These are phyloP conservation scores for Pollicipes pollicipes DNA, from an alignment of 1,140 invertebrate species.

Conservation along the genomic window DNA sequence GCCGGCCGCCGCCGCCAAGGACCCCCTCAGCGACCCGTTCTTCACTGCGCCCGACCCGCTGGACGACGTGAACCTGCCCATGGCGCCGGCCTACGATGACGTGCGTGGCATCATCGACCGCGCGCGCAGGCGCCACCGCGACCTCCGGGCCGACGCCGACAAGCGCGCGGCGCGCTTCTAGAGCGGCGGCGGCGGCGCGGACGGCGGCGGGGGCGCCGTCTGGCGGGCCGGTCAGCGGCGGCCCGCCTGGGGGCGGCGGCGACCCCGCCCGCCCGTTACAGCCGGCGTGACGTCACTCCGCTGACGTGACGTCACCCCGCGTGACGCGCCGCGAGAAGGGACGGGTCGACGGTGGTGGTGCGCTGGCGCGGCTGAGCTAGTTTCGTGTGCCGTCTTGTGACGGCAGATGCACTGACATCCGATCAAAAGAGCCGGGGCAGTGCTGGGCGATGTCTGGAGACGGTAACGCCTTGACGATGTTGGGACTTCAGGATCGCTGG, in stretches of 20 bases:
- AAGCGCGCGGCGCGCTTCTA: not conserved
- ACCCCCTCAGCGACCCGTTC: not conserved
- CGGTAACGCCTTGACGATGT: no score
- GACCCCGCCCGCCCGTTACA: no score
- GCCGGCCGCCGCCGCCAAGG: not conserved
- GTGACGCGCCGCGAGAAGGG: no score
- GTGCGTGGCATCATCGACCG: constrained; percentile 5
- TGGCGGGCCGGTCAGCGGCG: not conserved
- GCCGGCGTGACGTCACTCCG: no score
- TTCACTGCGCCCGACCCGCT: not conserved
- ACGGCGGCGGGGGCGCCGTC: not conserved
- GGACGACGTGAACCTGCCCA: not conserved
- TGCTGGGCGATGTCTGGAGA: no score
- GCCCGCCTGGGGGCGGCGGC: not conserved
- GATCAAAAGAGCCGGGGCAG: no score
- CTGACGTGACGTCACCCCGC: no score
- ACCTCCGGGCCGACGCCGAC: not conserved
- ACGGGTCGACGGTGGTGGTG: no score
- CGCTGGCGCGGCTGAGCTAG: no score
- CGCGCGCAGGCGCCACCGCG: not conserved
- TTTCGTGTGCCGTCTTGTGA: no score
- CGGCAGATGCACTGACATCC: no score
- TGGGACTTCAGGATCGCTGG: no score
- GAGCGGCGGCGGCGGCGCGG: not conserved
- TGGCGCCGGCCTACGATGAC: not conserved